phyloP scores from a whole-genome alignment of 2,888 invertebrate species.

The Biston betularia region DNA sequence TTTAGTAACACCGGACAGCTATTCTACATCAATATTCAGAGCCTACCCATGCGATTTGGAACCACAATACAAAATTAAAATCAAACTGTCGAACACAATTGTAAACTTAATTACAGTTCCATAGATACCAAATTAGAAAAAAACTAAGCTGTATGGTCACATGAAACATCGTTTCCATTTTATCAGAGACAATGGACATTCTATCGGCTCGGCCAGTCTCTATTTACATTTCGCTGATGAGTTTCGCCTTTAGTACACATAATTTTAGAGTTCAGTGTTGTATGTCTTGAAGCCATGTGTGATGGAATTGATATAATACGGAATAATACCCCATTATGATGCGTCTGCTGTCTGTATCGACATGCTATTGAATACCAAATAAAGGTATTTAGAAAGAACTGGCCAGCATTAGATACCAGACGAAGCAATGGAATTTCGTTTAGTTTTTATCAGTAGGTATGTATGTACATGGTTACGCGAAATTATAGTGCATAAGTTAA shows the following conservation, averaged over 20 bases:
- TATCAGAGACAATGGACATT: constrained; percentile 74
- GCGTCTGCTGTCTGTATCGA: constrained; percentile 52
- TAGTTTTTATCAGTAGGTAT: too few species aligned
- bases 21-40: too few species aligned
- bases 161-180: constrained; percentile 48
- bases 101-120: too few species aligned
- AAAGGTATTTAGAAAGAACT: constrained; percentile 35
- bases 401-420: not conserved
- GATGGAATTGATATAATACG: constrained; percentile 50
- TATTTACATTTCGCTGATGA: constrained; percentile 36
- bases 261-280: constrained; percentile 42
- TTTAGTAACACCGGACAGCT: too few species aligned
- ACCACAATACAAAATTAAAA: too few species aligned
- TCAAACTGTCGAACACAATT: too few species aligned
- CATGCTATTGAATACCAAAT: constrained; percentile 51
- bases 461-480: too few species aligned
- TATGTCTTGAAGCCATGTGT: constrained; percentile 13
- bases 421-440: too few species aligned
- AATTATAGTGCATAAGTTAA: too few species aligned
- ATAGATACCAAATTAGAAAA: not conserved
- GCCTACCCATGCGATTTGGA: too few species aligned
- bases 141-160: constrained; percentile 25
- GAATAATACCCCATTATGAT: constrained; percentile 60
- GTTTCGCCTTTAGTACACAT: constrained; percentile 40
- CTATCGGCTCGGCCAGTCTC: constrained; percentile 57